A percentile compares a stretch with the other conserved stretches of the same genome.
Conservation (phyloP, 2,113 vertebrate genomes). For the Cervus canadensis region DNA sequence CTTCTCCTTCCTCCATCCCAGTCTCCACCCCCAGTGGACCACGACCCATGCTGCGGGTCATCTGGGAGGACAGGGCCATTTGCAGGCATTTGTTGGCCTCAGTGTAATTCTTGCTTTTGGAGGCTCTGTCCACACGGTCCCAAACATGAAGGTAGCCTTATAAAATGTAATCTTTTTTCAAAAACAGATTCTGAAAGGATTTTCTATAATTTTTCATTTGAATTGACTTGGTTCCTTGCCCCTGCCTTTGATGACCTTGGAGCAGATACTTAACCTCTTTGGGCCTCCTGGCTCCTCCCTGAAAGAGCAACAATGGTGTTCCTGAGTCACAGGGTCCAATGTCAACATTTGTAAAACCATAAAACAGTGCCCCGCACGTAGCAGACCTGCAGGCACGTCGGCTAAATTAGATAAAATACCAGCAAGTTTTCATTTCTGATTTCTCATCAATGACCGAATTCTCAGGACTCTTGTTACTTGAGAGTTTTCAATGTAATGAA, state of each 20-base stretch:
- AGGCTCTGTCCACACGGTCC: background rate
- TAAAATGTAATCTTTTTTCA: background rate
- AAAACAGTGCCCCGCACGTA: background rate
- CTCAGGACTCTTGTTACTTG: background rate
- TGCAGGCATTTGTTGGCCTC: background rate
- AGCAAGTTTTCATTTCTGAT: background rate
- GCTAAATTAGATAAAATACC: background rate
- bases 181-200: background rate
- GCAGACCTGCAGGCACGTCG: background rate
- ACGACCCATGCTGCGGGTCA: rapidly evolving
- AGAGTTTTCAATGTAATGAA: background rate
- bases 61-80: background rate
- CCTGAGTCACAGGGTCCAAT: background rate
- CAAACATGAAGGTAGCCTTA: background rate
- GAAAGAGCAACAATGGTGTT: background rate
- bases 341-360: background rate
- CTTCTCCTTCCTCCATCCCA: background rate
- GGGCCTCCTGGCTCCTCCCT: background rate
- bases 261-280: background rate
- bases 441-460: background rate
- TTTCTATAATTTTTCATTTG: background rate
- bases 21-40: no score
- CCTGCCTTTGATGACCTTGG: background rate
- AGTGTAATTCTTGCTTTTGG: background rate
- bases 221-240: background rate